A percentile compares a stretch with the other conserved stretches of the same genome.
Conservation (phyloP, 2,113 vertebrate genomes). For the Casuarius casuarius region DNA sequence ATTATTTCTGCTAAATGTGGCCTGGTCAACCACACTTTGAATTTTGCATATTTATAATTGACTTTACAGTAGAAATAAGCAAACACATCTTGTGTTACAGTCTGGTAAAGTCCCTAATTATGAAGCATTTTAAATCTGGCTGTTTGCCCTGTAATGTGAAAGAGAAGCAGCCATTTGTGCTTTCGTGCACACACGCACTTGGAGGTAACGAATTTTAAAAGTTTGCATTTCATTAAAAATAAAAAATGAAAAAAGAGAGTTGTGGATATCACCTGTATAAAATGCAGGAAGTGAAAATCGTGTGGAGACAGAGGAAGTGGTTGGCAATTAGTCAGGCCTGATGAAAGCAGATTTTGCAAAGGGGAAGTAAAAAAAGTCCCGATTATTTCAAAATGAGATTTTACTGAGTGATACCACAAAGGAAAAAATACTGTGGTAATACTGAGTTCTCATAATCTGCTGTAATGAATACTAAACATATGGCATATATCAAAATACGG, state of each 20-base stretch:
- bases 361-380: neutral
- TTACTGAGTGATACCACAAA: neutral
- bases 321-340: neutral
- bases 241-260: neutral
- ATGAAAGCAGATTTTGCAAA: constrained; percentile 8
- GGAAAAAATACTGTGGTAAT: constrained; percentile 13
- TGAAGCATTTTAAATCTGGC: constrained; percentile 23
- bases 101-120: constrained; percentile 15
- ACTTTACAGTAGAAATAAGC: constrained; percentile 19
- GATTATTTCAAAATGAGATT: constrained; percentile 27
- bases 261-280: constrained; percentile 37
- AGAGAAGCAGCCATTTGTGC: neutral
- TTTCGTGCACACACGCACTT: neutral
- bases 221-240: constrained; percentile 2
- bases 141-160: neutral
- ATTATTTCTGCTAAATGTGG: constrained; percentile 20
- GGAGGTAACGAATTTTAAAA: constrained; percentile 47
- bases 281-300: constrained; percentile 46
- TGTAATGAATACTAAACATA: constrained; percentile 45
- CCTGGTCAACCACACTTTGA: constrained; percentile 21
- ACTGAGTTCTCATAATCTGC: neutral
- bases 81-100: constrained; percentile 29
- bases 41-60: constrained; percentile 41
- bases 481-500: constrained; percentile 7
- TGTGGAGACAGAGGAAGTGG: neutral